phyloP scores from a whole-genome alignment of 2,113 vertebrate species.

The Ovis canadensis region DNA sequence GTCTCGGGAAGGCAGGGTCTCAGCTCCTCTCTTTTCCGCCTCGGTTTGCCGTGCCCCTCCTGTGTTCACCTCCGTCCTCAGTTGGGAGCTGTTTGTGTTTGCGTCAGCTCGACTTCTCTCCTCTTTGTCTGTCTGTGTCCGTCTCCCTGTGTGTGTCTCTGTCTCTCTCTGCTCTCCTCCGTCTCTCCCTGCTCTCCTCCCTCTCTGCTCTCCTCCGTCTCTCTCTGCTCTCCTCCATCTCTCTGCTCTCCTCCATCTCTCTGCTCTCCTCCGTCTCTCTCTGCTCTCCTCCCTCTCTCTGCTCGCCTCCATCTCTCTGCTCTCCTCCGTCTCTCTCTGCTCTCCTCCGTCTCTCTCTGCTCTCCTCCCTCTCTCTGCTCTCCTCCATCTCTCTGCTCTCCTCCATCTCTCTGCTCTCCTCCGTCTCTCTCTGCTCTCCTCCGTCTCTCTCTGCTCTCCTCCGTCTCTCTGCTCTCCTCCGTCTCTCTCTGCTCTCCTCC shows the following conservation, averaged over 20 bases:
- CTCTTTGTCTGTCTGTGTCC: neutral
- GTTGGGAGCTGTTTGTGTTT: neutral
- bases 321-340: neutral
- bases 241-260: neutral
- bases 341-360: no score
- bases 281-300: no score
- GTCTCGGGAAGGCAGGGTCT: neutral
- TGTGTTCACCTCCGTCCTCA: neutral
- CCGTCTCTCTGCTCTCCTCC: neutral
- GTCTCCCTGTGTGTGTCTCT: neutral
- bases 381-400: no score
- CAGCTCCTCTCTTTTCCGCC: neutral
- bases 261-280: neutral
- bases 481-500: neutral
- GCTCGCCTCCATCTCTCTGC: no score
- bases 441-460: neutral
- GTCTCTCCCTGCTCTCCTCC: neutral
- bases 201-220: neutral
- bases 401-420: no score
- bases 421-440: neutral
- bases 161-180: no score
- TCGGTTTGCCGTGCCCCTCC: accelerated
- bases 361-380: no score
- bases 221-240: neutral
- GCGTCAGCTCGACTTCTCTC: neutral